Conservation (phyloP, 2,113 vertebrate species). For the Phylloscopus trochiloides region DNA sequence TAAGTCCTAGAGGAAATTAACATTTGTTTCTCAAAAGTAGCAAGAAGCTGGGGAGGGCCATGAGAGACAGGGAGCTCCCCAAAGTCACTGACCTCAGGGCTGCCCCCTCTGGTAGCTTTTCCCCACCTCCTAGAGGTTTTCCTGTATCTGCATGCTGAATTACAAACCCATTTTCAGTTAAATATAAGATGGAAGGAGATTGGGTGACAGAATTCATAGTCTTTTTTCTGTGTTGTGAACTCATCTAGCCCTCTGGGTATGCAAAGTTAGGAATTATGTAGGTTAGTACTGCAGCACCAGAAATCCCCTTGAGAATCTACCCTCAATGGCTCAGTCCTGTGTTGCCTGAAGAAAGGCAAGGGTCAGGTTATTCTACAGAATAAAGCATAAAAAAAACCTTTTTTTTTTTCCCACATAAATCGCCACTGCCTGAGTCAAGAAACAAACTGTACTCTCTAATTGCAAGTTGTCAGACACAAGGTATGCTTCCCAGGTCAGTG, state of each 20-base stretch:
- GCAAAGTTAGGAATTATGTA: neutral
- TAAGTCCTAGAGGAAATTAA: neutral
- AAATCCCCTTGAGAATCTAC: neutral
- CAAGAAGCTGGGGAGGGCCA: neutral
- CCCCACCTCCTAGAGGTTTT: neutral
- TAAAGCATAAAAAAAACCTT: neutral
- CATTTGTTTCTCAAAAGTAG: neutral
- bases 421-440: neutral
- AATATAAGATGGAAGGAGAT: neutral
- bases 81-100: neutral
- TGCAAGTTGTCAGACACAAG: conserved; percentile 23
- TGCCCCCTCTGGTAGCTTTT: neutral
- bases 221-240: neutral
- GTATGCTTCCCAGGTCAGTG: neutral
- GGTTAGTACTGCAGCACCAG: neutral
- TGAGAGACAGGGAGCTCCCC: neutral
- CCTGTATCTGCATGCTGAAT: neutral
- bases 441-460: neutral
- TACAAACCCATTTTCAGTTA: neutral
- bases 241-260: neutral
- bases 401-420: neutral
- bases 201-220: neutral
- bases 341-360: neutral
- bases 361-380: neutral
- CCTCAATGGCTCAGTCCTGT: neutral